Evolutionary conservation across 37 sponge, comb jelly and placozoan species (phyloP).

Genomic region (Spongia lamella): DNA sequence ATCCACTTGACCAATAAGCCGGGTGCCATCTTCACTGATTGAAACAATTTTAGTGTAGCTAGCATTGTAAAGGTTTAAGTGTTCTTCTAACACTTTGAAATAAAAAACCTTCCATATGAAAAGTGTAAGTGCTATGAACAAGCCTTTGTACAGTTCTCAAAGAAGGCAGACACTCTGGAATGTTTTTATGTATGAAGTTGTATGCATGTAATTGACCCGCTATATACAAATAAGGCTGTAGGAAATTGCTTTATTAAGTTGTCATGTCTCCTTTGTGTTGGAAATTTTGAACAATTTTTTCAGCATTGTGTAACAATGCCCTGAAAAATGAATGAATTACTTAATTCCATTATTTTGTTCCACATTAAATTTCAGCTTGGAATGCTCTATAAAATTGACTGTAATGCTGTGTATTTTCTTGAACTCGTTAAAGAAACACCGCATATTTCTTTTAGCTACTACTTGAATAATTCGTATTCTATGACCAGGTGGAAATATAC

Average conservation of each 20-base stretch:
- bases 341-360: too few species aligned
- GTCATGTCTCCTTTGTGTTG: slow-evolving; percentile 19
- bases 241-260: slow-evolving; percentile 20
- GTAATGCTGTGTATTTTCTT: too few species aligned
- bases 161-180: slow-evolving; percentile 17
- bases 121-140: slow-evolving; percentile 1
- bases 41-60: slow-evolving; percentile 21
- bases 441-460: too few species aligned
- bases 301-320: too few species aligned
- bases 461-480: too few species aligned
- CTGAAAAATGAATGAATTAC: too few species aligned
- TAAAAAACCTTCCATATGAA: slow-evolving; percentile 17
- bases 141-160: slow-evolving; percentile 26
- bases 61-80: slow-evolving; percentile 31
- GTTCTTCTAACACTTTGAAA: slow-evolving; percentile 32
- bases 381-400: too few species aligned
- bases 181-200: neutral
- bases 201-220: slow-evolving; percentile 22
- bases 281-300: too few species aligned
- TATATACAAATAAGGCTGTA: slow-evolving; percentile 29
- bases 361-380: too few species aligned
- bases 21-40: slow-evolving; percentile 56
- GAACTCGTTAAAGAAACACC: too few species aligned
- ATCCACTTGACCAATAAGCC: slow-evolving; percentile 40
- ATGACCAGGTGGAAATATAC: too few species aligned